Conservation (phyloP, 2,797 vertebrate genomes). For the Chloroceryle amazona region DNA sequence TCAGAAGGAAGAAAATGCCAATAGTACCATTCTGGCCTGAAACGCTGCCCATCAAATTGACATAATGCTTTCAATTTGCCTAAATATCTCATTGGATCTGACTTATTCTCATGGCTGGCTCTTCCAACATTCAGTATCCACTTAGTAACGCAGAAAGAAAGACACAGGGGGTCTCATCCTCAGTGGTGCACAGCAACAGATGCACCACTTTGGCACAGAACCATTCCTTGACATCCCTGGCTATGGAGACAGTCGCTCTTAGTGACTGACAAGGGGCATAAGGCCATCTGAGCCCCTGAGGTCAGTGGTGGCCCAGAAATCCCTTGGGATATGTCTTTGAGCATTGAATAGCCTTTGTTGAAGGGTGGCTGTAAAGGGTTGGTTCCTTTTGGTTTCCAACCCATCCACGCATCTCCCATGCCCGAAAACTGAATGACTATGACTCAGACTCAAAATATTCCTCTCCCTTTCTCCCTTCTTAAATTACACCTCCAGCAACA, state of each 20-base stretch:
- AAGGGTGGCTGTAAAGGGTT: neutral
- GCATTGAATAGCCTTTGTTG: fast-evolving
- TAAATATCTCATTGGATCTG: constrained; percentile 23
- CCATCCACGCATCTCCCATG: fast-evolving
- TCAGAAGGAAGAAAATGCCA: constrained; percentile 57
- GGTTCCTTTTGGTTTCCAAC: neutral
- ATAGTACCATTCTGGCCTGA: constrained; percentile 35
- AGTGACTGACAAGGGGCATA: fast-evolving
- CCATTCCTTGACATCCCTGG: neutral
- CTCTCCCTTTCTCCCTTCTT: neutral
- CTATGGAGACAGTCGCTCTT: fast-evolving
- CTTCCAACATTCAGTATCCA: neutral
- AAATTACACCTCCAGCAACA: constrained; percentile 10
- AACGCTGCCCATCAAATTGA: constrained; percentile 53
- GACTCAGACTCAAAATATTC: neutral
- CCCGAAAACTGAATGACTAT: neutral
- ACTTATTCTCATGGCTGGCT: neutral
- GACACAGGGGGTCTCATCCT: neutral
- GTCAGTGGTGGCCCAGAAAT: neutral
- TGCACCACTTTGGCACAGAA: neutral
- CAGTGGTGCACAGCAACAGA: fast-evolving
- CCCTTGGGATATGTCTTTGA: neutral
- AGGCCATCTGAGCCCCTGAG: neutral
- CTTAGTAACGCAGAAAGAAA: neutral
- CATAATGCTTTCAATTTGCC: constrained; percentile 38